Evolutionary conservation across 1,140 invertebrate species (phyloP), one percentile per base, ranked within the genome.

Genomic region (Sogatella furcifera): DNA sequence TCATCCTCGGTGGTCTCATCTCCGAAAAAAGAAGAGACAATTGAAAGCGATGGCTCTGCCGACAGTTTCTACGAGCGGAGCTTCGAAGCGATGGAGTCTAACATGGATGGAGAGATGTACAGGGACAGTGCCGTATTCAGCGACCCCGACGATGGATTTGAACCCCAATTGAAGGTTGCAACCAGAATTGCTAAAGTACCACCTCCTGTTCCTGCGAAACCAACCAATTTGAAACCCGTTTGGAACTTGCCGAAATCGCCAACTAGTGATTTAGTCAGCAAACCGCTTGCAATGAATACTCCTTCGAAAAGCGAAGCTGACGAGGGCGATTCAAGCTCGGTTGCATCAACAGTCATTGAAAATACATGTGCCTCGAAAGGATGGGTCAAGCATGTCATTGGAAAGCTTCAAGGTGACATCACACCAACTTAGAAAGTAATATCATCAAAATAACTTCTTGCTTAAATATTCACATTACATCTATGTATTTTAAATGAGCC

Each of bases 101-200:
- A 41, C 69, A 74, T 71, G 66, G 74, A 75, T 6, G 82, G 84
- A 57, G 85, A 87, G 61, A 78, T 81, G 1, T 89, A 89, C 68
- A 78, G 89, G 66, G 89, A 91, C 70, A 89, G 87, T 67, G 89
- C 89, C 65, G 87, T 90, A 69, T 91, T 90, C 67, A 90, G 88
- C 55, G 89, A 91, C 65, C 78, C 76, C 17, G 84, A 84, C 42
- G 79, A 84, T 60, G 57, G 66, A 0, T 53, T 69, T 13, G 63
- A 64, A 19, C 58, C 55, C 11, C 38, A 43, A 41, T 15, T 19
- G 2, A 49, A 49, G 21, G 5, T 22, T 19, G 21, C 15, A 19
- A 49, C 21, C 4, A 49, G 52, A 28, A 15, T 49, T 52, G 52
- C 52, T 8, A 73, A 73, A 57, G 38, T 69, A 6, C 70, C 70